Evolutionary conservation across 2,888 invertebrate genomes (phyloP).

Genomic region (Atrina japonica): DNA sequence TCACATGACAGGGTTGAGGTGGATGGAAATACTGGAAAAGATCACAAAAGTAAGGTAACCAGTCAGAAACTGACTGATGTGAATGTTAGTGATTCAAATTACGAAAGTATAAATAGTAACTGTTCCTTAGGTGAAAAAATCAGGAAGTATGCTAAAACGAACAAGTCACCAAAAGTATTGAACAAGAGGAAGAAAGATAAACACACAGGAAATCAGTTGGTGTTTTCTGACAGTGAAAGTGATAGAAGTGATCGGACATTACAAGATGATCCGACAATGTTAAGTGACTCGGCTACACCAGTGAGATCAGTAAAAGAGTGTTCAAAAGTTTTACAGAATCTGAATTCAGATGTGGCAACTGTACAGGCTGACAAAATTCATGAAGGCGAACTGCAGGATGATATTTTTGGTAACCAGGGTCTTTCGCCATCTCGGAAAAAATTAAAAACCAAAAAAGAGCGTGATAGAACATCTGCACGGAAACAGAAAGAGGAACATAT

Average conservation of each 20-base stretch:
- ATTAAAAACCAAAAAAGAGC: conserved; percentile 59
- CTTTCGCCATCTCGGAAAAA: conserved; percentile 54
- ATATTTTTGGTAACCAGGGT: neutral
- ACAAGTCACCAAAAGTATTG: conserved; percentile 8
- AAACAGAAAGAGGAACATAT: conserved; percentile 60
- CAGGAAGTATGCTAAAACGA: conserved; percentile 32
- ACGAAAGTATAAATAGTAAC: conserved; percentile 56
- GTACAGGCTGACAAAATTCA: neutral
- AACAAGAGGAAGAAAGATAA: neutral
- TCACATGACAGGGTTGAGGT: neutral
- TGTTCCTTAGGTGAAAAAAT: conserved; percentile 64
- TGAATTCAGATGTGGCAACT: conserved; percentile 22
- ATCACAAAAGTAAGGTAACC: conserved; percentile 17
- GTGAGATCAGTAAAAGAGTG: conserved; percentile 44
- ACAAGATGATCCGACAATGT: conserved; percentile 12
- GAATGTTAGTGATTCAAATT: conserved; percentile 50
- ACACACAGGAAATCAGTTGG: neutral
- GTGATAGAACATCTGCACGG: conserved; percentile 55
- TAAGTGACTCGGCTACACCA: conserved; percentile 29
- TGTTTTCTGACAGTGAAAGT: conserved; percentile 24
- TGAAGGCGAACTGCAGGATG: conserved; percentile 3
- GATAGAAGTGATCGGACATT: conserved; percentile 31
- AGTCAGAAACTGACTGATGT: conserved; percentile 10
- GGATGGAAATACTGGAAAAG: conserved; percentile 1
- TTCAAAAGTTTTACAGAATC: conserved; percentile 46